phyloP scores from a whole-genome alignment of 2,888 invertebrate species.

The Lycocerus yunnanus region DNA sequence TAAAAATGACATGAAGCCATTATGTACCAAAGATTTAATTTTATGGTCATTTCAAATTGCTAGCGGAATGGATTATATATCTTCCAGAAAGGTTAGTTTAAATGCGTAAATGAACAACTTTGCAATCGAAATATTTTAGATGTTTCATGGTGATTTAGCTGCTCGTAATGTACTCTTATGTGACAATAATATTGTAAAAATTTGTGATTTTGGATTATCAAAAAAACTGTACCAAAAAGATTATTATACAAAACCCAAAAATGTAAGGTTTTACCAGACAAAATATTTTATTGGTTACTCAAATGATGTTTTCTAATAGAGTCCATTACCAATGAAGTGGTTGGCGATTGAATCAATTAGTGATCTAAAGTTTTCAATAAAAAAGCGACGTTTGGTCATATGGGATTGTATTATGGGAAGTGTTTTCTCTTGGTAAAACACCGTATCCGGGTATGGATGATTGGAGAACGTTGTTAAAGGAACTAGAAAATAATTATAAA shows the following conservation, averaged over 20 bases:
- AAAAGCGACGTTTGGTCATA: conserved; percentile 96
- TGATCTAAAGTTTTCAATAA: conserved; percentile 88
- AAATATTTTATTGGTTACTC: not conserved
- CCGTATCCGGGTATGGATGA: not conserved
- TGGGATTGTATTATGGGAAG: conserved; percentile 89
- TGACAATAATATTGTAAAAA: conserved; percentile 90
- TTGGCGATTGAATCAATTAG: conserved; percentile 92
- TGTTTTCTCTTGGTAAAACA: conserved; percentile 83
- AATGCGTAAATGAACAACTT: not conserved
- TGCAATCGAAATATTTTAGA: conserved; percentile 55
- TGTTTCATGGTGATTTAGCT: conserved; percentile 86
- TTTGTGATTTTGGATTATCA: conserved; percentile 95
- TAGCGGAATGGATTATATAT: conserved; percentile 93
- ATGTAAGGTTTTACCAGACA: conserved; percentile 60
- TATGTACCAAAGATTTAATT: conserved; percentile 82
- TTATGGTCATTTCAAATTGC: conserved; percentile 94
- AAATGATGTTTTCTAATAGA: conserved; percentile 54
- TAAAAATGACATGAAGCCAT: conserved; percentile 67
- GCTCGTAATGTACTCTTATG: conserved; percentile 89
- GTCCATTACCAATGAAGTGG: conserved; percentile 92
- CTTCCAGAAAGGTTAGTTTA: conserved; percentile 78
- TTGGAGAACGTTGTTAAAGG: not conserved
- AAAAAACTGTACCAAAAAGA: conserved; percentile 88
- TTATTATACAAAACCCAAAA: conserved; percentile 88
- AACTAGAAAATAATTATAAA: not conserved